Evolutionary conservation across 64 coral and sea anemone genomes (phyloP).

Genomic region (Astreopora myriophthalma): DNA sequence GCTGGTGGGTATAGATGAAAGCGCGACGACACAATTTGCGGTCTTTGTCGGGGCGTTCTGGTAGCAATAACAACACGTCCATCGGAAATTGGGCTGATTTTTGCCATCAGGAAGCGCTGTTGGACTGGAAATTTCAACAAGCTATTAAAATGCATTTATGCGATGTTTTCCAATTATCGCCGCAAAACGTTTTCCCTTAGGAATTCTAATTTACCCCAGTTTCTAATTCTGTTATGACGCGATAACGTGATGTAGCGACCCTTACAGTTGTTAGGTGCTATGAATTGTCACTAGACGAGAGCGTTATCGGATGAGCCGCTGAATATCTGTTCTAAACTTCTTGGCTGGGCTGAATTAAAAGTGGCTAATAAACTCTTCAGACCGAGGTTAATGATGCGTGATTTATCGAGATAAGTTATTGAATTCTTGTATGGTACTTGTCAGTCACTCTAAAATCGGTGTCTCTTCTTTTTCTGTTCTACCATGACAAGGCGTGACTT

Average conservation of each 20-base stretch:
- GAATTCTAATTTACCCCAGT: conserved; percentile 37
- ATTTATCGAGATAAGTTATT: conserved; percentile 18
- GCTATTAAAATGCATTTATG: conserved; percentile 96
- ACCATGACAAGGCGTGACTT: conserved; percentile 41
- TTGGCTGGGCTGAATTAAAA: neutral
- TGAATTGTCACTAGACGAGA: neutral
- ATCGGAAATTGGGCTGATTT: conserved; percentile 39
- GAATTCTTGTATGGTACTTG: neutral
- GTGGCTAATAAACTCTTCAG: conserved; percentile 22
- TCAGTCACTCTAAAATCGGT: neutral
- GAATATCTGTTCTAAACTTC: neutral
- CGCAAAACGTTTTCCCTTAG: conserved; percentile 40
- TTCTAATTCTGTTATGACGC: neutral
- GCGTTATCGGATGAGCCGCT: neutral
- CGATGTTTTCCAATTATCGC: conserved; percentile 83
- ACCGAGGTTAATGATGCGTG: neutral
- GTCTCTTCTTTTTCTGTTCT: neutral
- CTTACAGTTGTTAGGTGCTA: neutral
- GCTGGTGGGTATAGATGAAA: conserved; percentile 43
- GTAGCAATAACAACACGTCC: conserved; percentile 22
- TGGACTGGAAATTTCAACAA: conserved; percentile 77
- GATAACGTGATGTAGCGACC: neutral
- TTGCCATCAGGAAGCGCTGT: conserved; percentile 49
- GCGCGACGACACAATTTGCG: conserved; percentile 26
- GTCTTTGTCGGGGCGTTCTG: conserved; percentile 56